Conservation (phyloP, 2,113 vertebrate species). For the Brachypodius melanocephalos region DNA sequence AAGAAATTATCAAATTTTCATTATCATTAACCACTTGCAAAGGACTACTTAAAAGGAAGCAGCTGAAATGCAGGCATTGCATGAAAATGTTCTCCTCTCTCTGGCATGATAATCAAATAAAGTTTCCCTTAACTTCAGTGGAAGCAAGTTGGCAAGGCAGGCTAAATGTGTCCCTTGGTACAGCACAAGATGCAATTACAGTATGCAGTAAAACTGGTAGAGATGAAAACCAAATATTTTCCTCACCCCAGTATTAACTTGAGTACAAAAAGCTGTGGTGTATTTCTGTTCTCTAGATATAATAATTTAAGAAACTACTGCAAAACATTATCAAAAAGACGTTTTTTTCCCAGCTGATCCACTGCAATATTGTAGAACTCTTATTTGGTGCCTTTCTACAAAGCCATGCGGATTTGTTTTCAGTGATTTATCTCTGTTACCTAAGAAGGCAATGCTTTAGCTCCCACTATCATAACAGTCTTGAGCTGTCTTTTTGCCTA, state of each 20-base stretch:
- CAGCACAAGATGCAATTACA: background rate
- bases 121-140: background rate
- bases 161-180: background rate
- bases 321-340: background rate
- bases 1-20: background rate
- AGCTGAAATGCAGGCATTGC: background rate
- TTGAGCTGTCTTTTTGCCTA: slow-evolving; percentile 42
- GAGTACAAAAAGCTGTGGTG: background rate
- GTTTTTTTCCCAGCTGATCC: background rate
- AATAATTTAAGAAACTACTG: background rate
- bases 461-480: background rate
- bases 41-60: background rate
- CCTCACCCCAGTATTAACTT: background rate
- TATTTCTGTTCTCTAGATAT: background rate
- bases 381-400: background rate
- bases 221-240: slow-evolving; percentile 16
- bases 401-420: background rate
- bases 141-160: background rate
- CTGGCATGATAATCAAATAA: background rate
- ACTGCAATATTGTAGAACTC: background rate
- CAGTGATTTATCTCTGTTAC: background rate
- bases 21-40: background rate
- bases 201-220: background rate
- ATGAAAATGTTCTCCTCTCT: background rate
- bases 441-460: background rate